Percentiles rank a stretch among this genome's conserved stretches.
These are phyloP conservation scores for Coptodon rendalli DNA, from an alignment of 2,113 vertebrate genomes.

Conservation along the genomic window DNA sequence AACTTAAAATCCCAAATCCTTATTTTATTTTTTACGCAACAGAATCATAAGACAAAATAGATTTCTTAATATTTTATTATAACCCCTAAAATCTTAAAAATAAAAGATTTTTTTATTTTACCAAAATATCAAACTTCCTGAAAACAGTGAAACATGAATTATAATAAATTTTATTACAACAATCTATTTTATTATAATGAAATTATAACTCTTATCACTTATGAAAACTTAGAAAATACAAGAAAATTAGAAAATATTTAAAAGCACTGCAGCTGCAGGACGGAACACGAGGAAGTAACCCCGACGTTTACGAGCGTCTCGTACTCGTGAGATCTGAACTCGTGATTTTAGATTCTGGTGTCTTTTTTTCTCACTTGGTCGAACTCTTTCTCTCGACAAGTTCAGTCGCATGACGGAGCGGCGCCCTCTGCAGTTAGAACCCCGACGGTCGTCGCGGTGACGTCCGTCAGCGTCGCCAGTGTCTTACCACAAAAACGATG, in stretches of 20 bases:
- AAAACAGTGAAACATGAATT: background rate
- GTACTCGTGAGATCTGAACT: accelerated
- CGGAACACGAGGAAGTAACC: accelerated
- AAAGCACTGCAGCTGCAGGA: background rate
- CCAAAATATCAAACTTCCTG: background rate
- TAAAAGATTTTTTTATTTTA: background rate
- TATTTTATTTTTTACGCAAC: accelerated
- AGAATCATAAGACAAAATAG: accelerated
- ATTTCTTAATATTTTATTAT: background rate
- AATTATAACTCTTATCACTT: background rate
- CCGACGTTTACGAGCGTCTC: too few relatives aligned
- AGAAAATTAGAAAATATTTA: background rate
- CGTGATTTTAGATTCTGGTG: background rate
- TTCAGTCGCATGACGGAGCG: background rate
- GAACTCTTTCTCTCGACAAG: background rate
- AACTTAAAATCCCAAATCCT: background rate
- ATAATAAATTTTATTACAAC: background rate
- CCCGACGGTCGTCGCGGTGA: background rate
- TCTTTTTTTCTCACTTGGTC: accelerated
- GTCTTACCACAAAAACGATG: conserved; percentile 65
- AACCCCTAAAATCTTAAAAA: accelerated
- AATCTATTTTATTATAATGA: background rate
- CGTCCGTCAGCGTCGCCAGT: conserved; percentile 51
- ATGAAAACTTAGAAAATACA: background rate
- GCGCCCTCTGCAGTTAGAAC: background rate